Base-by-base conservation (phyloP, 2,888 invertebrate genomes). In the Rambutsinella grinnellia region DNA sequence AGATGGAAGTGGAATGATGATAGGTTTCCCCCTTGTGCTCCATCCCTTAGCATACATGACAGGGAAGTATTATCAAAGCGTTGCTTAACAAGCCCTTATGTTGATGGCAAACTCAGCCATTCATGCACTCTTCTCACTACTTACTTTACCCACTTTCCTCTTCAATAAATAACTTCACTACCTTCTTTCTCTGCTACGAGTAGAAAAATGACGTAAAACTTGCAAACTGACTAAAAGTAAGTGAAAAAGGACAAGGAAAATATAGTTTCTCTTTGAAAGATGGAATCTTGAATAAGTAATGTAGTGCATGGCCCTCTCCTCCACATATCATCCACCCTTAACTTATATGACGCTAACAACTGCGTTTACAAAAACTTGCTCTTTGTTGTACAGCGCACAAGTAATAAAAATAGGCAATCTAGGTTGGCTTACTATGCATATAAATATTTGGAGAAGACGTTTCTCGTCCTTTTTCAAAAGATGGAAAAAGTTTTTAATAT, bases 131-230 rank as follows among this genome's bases (percentile, higher is more conserved):
- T 46, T 19, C 23, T 26, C 23, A 36, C 13, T 13, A 8, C 36
- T 13, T 36, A 36, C 36, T 15, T 47, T 27, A 46, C 15, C 61
- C 44, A 58, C 36, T 58, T 19, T 23, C 56, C 56, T 15, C 24
- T 26, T 17, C 46, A 60, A 60, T 60, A 60, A 60, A 60, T 60
- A 60, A 60, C 44, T 36, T 36, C 36, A 36, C 36, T 36, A 36
- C 36, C 36, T 36, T 36, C 13, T 36, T 13, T 36, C 6, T 13
- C 36, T 13, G 13, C 5, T 5, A 36, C 5, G 13, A 36, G 36
- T 13, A 36, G 36, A 36, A 36, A 36, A 36, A 36, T 36, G 36
- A 36, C 13, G 36, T 13, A 36, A 36, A 36, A 36, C 36, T 36
- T 36, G 36, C 36, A 36, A 36, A 36, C 36, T 36, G 36, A 36